These are phyloP conservation scores for Melanerpes formicivorus DNA, from an alignment of 2,113 vertebrate genomes.

Conservation along the genomic window DNA sequence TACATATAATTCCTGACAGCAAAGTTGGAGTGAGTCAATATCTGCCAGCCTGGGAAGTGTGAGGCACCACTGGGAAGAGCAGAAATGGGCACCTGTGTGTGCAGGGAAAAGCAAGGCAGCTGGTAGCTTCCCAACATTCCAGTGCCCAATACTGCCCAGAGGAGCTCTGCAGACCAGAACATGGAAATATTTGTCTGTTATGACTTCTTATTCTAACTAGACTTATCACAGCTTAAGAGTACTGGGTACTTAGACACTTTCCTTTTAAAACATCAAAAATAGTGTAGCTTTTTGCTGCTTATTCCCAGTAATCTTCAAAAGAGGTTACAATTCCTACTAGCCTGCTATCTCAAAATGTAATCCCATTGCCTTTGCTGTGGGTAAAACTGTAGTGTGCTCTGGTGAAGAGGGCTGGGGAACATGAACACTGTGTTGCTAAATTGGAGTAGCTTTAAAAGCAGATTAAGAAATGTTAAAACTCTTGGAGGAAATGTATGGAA, in stretches of 20 bases:
- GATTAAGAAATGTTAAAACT: not conserved
- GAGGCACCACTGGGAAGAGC: not conserved
- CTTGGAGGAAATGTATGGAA: not conserved
- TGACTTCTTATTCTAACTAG: accelerated
- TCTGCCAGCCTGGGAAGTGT: not conserved
- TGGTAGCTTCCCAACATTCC: not conserved
- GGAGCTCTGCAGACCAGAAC: not conserved
- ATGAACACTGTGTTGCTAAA: not conserved
- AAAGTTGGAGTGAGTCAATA: not conserved
- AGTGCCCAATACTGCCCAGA: not conserved
- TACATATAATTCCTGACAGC: not conserved
- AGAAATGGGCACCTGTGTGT: not conserved
- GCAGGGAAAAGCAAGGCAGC: not conserved
- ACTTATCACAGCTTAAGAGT: not conserved
- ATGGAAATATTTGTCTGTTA: not conserved
- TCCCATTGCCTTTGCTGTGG: not conserved
- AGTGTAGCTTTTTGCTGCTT: not conserved
- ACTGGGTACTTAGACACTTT: not conserved
- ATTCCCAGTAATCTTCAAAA: not conserved
- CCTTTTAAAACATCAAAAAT: not conserved
- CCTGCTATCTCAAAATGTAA: not conserved
- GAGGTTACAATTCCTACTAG: not conserved
- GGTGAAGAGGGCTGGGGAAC: not conserved
- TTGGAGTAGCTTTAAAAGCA: not conserved
- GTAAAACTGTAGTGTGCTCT: not conserved